Conservation (phyloP, 2,888 invertebrate genomes). For the Xestia sexstrigata region DNA sequence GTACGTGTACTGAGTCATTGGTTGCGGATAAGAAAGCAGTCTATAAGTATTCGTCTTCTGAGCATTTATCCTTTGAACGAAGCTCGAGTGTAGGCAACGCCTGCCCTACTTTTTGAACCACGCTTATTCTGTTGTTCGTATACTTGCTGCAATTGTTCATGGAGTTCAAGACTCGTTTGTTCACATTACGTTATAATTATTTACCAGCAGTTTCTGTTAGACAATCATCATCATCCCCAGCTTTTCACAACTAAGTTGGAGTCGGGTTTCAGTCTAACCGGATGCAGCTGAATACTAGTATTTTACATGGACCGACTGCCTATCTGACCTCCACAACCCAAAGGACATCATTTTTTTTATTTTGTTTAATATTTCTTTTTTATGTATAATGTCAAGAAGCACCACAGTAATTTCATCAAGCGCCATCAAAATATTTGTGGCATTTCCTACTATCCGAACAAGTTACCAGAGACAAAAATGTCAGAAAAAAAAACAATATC, state of each 20-base stretch:
- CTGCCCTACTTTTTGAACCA: not conserved
- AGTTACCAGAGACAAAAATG: constrained; percentile 45
- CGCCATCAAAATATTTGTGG: constrained; percentile 39
- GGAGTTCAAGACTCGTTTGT: not conserved
- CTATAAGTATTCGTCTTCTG: not conserved
- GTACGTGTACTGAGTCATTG: not conserved
- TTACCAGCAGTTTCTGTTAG: not conserved
- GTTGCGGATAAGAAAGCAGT: no score
- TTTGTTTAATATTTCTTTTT: no score
- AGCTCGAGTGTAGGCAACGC: no score
- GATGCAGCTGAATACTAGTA: not conserved
- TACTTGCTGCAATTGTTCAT: not conserved
- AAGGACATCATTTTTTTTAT: not conserved
- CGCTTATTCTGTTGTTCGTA: not conserved
- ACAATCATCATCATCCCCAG: not conserved
- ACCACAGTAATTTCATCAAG: constrained; percentile 43
- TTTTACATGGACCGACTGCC: not conserved
- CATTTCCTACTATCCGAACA: constrained; percentile 45
- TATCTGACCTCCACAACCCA: not conserved
- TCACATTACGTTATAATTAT: not conserved
- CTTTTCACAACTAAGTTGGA: not conserved
- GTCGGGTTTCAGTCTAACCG: no score
- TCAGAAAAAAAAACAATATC: constrained; percentile 57
- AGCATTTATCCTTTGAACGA: not conserved
- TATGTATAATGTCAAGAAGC: constrained; percentile 14